A percentile compares a stretch with the other conserved stretches of the same genome.
Evolutionary conservation across 1,140 invertebrate genomes (phyloP).

Genomic region (Bombus soroeensis): DNA sequence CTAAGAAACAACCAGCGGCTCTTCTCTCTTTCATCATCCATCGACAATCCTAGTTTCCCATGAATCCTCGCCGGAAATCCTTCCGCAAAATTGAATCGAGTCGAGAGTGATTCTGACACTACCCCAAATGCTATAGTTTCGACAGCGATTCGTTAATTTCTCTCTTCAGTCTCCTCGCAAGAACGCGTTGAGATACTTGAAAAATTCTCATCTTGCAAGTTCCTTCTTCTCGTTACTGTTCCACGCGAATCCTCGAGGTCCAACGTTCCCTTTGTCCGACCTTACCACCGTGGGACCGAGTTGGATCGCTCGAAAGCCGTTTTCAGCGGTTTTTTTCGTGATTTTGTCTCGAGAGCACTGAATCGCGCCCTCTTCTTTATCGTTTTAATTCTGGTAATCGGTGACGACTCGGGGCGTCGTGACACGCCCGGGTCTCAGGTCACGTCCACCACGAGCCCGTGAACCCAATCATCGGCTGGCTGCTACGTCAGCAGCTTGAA

Average conservation of each 20-base stretch:
- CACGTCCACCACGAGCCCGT: constrained; percentile 76
- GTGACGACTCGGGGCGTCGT: constrained; percentile 60
- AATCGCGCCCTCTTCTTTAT: constrained; percentile 12
- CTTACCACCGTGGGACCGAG: constrained; percentile 53
- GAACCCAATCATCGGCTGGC: constrained; percentile 72
- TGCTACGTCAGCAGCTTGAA: constrained; percentile 97
- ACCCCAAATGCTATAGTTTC: neutral
- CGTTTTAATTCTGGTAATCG: constrained; percentile 40
- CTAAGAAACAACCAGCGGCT: constrained; percentile 36
- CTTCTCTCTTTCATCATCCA: constrained; percentile 25
- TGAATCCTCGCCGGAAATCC: neutral
- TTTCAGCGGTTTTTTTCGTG: constrained; percentile 61
- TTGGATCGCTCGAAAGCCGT: constrained; percentile 67
- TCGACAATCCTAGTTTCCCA: neutral
- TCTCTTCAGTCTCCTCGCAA: neutral
- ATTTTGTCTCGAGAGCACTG: constrained; percentile 18
- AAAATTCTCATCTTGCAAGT: neutral
- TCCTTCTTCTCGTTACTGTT: neutral
- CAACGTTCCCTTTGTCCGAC: neutral
- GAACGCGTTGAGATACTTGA: neutral
- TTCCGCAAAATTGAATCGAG: neutral
- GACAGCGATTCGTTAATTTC: neutral
- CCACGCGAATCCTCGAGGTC: constrained; percentile 30
- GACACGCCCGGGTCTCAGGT: constrained; percentile 69
- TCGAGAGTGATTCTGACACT: neutral